These are phyloP conservation scores for Lymantria monacha DNA, from an alignment of 2,888 invertebrate species.

Conservation along the genomic window DNA sequence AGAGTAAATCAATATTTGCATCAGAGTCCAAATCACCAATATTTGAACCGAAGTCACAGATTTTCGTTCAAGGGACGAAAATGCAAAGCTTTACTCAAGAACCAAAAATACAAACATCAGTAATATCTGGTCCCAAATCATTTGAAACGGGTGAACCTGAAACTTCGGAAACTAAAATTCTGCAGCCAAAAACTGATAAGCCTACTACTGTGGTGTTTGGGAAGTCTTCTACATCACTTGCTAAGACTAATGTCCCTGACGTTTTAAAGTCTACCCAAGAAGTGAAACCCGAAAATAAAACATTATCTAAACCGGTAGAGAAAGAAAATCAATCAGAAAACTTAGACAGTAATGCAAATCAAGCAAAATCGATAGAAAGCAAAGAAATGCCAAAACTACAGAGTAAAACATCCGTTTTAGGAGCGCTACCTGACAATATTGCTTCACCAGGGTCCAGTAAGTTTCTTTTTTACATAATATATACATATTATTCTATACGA, in stretches of 20 bases:
- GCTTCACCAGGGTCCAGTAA: conserved; percentile 31
- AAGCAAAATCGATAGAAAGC: conserved; percentile 29
- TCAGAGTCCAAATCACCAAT: conserved; percentile 14
- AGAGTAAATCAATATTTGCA: conserved; percentile 28
- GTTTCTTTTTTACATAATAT: conserved; percentile 8
- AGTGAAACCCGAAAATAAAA: conserved; percentile 40
- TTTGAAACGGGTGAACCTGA: conserved; percentile 66
- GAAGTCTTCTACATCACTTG: conserved; percentile 40
- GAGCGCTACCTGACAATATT: conserved; percentile 28
- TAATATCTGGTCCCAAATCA: conserved; percentile 39
- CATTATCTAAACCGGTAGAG: conserved; percentile 36
- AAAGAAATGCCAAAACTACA: conserved; percentile 49
- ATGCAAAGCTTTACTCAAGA: conserved; percentile 9
- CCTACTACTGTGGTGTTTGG: conserved; percentile 53
- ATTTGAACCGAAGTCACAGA: conserved; percentile 12
- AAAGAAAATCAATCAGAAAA: conserved; percentile 55
- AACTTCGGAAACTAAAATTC: conserved; percentile 28
- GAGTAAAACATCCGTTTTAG: conserved; percentile 29
- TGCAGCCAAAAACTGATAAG: conserved; percentile 47
- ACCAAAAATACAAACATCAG: conserved; percentile 18
- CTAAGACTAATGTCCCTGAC: conserved; percentile 45
- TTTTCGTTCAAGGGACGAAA: conserved; percentile 1
- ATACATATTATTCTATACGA: no score
- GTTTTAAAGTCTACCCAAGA: conserved; percentile 46
- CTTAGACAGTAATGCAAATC: conserved; percentile 29